These are phyloP conservation scores for Cossypha polioptera DNA, from an alignment of 2,797 vertebrate species.

Conservation along the genomic window DNA sequence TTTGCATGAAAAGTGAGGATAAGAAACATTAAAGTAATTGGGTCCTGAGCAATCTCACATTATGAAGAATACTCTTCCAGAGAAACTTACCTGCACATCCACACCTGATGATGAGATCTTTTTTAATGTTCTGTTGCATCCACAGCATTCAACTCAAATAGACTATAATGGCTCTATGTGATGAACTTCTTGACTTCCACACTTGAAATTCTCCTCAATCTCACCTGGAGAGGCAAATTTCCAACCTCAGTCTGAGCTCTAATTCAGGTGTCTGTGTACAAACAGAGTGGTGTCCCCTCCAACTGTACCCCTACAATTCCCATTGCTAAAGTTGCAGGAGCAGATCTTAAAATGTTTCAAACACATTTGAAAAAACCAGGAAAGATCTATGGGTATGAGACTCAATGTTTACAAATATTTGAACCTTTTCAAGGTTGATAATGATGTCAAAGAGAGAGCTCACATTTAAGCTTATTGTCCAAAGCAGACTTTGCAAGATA, in stretches of 20 bases:
- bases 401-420: not conserved
- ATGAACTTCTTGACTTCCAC: not conserved
- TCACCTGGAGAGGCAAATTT: not conserved
- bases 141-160: not conserved
- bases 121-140: not conserved
- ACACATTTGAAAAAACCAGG: not conserved
- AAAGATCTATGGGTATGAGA: not conserved
- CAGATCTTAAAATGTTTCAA: not conserved
- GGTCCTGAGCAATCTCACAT: not conserved
- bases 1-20: slow-evolving; percentile 29
- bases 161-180: not conserved
- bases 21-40: slow-evolving; percentile 40
- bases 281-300: not conserved
- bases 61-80: not conserved
- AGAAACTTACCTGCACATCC: not conserved
- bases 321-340: not conserved
- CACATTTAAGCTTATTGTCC: not conserved
- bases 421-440: not conserved
- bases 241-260: not conserved
- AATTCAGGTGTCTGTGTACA: not conserved
- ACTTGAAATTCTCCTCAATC: not conserved
- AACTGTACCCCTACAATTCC: not conserved
- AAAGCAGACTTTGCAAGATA: not conserved
- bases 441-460: not conserved
- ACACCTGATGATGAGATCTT: not conserved